Evolutionary conservation across 2,797 vertebrate genomes (phyloP).

Genomic region (Notamacropus eugenii): DNA sequence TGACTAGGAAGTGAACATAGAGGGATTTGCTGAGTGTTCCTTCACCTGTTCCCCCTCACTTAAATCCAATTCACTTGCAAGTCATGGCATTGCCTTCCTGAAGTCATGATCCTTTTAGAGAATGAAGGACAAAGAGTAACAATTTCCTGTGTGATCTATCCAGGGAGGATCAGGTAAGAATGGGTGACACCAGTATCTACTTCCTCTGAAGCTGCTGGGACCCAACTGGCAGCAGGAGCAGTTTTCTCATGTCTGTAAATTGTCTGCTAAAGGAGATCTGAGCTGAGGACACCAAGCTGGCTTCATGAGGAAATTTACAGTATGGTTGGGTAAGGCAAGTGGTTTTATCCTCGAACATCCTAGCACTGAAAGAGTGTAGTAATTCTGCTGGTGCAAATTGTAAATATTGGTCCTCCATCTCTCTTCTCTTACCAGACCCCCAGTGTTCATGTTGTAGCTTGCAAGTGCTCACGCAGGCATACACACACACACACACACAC

Average conservation of each 20-base stretch:
- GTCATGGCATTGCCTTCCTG: neutral
- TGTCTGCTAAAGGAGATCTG: neutral
- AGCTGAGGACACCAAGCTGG: neutral
- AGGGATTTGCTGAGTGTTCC: neutral
- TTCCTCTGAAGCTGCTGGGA: neutral
- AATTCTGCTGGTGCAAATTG: constrained; percentile 24
- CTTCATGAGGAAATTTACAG: constrained; percentile 59
- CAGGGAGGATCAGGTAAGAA: neutral
- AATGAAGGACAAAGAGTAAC: too few species aligned
- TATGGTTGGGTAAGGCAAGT: neutral
- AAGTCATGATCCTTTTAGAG: too few species aligned
- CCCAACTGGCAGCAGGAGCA: neutral
- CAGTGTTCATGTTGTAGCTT: neutral
- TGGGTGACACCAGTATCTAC: neutral
- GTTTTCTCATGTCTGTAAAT: neutral
- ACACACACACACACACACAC: too few species aligned
- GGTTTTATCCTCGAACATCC: constrained; percentile 37
- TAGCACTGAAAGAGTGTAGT: constrained; percentile 16
- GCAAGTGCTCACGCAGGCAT: neutral
- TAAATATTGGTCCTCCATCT: neutral
- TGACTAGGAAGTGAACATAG: neutral
- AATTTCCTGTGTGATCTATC: neutral
- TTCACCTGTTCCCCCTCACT: neutral
- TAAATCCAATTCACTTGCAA: too few species aligned
- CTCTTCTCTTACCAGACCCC: neutral